These are phyloP conservation scores for Megathymus violae DNA, from an alignment of 1,140 invertebrate genomes.

Conservation along the genomic window DNA sequence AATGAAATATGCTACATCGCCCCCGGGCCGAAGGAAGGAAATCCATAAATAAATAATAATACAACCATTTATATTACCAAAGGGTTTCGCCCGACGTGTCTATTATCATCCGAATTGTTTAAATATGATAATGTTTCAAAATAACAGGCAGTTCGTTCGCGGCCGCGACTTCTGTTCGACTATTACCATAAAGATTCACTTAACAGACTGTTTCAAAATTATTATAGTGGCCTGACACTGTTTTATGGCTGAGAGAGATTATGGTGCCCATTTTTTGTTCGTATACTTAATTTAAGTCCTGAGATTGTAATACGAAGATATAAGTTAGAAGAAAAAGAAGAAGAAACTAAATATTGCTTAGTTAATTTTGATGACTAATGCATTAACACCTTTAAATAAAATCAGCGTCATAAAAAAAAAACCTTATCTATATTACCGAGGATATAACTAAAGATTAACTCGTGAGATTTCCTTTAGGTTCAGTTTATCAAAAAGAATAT, in stretches of 20 bases:
- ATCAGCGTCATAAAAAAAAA: slow-evolving; percentile 42
- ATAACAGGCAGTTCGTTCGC: slow-evolving; percentile 73
- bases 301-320: slow-evolving; percentile 40
- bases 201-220: slow-evolving; percentile 81
- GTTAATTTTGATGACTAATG: slow-evolving; percentile 9
- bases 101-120: slow-evolving; percentile 83
- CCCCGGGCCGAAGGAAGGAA: slow-evolving; percentile 74
- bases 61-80: slow-evolving; percentile 82
- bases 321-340: slow-evolving; percentile 22
- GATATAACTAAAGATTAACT: slow-evolving; percentile 56
- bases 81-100: slow-evolving; percentile 81
- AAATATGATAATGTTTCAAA: slow-evolving; percentile 83
- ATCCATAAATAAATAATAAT: slow-evolving; percentile 84
- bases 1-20: slow-evolving; percentile 79
- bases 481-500: slow-evolving; percentile 48
- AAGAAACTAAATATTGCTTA: slow-evolving; percentile 3
- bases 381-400: slow-evolving; percentile 35
- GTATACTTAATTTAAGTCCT: slow-evolving; percentile 53
- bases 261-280: slow-evolving; percentile 61
- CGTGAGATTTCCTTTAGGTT: slow-evolving; percentile 51
- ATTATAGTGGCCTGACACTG: slow-evolving; percentile 73
- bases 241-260: slow-evolving; percentile 68
- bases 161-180: slow-evolving; percentile 78
- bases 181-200: slow-evolving; percentile 82
- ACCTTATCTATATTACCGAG: slow-evolving; percentile 45